phyloP scores from a whole-genome alignment of 37 sponge, comb jelly and placozoan genomes.

The Halisarca cf. caerulea region DNA sequence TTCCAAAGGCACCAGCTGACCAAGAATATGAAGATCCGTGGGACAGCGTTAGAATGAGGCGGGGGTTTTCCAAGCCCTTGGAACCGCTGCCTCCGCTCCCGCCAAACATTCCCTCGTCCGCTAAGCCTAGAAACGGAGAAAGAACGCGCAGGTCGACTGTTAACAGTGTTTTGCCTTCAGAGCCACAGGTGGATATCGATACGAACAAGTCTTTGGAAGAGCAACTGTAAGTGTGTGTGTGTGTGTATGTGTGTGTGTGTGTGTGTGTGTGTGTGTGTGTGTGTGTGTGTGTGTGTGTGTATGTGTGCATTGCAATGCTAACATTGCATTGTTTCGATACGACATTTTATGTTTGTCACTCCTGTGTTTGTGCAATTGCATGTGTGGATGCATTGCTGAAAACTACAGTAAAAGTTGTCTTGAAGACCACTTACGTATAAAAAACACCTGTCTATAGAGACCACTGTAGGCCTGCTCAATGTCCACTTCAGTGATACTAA shows the following conservation, averaged over 20 bases:
- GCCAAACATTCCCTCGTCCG: background rate
- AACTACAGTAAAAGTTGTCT: too few species aligned
- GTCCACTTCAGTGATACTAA: too few species aligned
- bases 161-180: background rate
- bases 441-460: too few species aligned
- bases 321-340: background rate
- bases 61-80: background rate
- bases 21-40: conserved; percentile 80
- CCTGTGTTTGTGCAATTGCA: conserved; percentile 22
- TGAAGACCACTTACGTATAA: too few species aligned
- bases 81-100: background rate
- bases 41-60: conserved; percentile 39
- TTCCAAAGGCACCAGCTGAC: conserved; percentile 27
- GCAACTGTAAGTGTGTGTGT: conserved; percentile 65
- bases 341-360: background rate
- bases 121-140: background rate
- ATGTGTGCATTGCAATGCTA: background rate
- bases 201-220: conserved; percentile 25
- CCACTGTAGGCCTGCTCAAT: too few species aligned
- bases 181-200: background rate
- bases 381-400: background rate
- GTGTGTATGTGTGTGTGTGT: conserved; percentile 42
- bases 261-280: conserved; percentile 44
- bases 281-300: conserved; percentile 41
- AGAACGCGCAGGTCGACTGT: too few species aligned